Base-by-base conservation (phyloP, 1,140 invertebrate genomes). In the Apis florea region DNA sequence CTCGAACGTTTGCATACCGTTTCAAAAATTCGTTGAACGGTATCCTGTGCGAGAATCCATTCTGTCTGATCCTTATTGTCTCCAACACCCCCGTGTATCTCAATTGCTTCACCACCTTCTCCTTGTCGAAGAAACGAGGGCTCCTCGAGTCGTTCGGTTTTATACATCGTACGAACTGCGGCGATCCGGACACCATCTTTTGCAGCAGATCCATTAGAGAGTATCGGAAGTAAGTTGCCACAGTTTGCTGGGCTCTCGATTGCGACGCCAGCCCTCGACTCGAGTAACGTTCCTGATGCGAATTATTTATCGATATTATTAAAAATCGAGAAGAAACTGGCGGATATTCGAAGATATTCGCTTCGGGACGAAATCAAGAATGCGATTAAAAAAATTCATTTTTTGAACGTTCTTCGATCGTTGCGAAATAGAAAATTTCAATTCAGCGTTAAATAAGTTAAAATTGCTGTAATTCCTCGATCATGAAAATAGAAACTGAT, bases 131-230 rank as follows among this genome's bases (percentile, higher is more conserved):
- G 74, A 94, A 93, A 83, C 95, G 95, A 1, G 96, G 95, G 56
- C 95, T 94, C 83, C 96, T 95, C 49, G 94, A 94, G 85, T 97
- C 96, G 90, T 97, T 98, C 10, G 97, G 97, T 93, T 97, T 97
- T 61, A 98, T 95, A 85, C 97, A 98, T 82, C 97, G 95, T 19
- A 98, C 96, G 93, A 98, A 98, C 91, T 97, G 97, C 6, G 97
- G 97, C 12, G 95, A 95, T 0, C 95, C 95, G 54, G 96, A 96
- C 8, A 97, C 96, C 96, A 97, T 97, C 92, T 97, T 97, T 90
- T 97, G 96, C 21, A 98, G 94, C 12, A 98, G 93, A 91, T 98
- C 97, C 96, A 97, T 97, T 47, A 98, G 90, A 0, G 97, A 97
- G 90, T 96, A 97, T 40, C 97, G 94, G 93, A 98, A 98, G 90